Conservation (phyloP, 2,113 vertebrate species). For the Sphyrna mokarran region DNA sequence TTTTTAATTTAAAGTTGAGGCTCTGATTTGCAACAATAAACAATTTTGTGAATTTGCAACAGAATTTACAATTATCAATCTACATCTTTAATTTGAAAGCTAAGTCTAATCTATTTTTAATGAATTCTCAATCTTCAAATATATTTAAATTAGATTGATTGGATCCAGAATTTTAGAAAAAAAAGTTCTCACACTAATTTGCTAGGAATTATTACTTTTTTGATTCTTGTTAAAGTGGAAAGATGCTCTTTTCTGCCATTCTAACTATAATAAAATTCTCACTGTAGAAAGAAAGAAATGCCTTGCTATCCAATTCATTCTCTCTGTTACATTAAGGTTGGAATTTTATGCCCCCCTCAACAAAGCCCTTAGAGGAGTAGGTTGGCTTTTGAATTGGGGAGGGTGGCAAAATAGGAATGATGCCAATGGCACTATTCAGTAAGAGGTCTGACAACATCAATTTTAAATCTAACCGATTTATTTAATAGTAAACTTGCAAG, state of each 20-base stretch:
- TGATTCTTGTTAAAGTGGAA: not conserved
- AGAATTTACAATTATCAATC: not conserved
- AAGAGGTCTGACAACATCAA: too few species aligned
- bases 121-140: constrained; percentile 2
- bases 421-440: too few species aligned
- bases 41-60: not conserved
- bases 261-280: not conserved
- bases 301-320: not conserved
- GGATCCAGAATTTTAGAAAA: not conserved
- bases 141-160: not conserved
- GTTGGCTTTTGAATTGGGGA: too few species aligned
- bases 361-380: too few species aligned
- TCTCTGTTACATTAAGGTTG: too few species aligned
- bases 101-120: not conserved
- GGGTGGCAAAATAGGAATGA: too few species aligned
- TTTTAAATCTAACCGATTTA: too few species aligned
- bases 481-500: too few species aligned
- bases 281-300: not conserved
- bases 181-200: not conserved
- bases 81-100: not conserved
- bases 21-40: not conserved
- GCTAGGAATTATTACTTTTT: not conserved
- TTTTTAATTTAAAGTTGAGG: not conserved
- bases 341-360: too few species aligned
- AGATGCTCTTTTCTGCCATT: not conserved